phyloP scores from a whole-genome alignment of 2,797 vertebrate genomes.

The Natrix natrix region DNA sequence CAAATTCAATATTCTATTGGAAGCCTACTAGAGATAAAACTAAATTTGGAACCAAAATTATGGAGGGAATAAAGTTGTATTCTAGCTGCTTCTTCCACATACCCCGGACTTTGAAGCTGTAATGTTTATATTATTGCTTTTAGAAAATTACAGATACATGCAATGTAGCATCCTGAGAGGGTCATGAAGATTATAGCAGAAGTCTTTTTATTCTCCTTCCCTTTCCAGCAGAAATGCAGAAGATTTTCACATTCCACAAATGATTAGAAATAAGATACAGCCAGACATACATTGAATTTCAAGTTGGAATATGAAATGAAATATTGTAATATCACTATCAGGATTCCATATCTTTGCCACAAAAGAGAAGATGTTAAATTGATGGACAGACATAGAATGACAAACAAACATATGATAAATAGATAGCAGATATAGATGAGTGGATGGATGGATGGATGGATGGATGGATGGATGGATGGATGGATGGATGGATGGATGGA shows the following conservation, averaged over 20 bases:
- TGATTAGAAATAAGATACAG: neutral
- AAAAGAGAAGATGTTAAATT: neutral
- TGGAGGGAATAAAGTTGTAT: neutral
- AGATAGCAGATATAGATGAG: neutral
- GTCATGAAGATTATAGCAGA: neutral
- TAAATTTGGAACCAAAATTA: neutral
- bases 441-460: neutral
- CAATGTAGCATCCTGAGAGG: neutral
- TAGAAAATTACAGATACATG: neutral
- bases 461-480: too few species aligned
- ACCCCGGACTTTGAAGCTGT: neutral
- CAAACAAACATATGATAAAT: neutral
- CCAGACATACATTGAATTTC: neutral
- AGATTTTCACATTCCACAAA: neutral
- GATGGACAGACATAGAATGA: neutral
- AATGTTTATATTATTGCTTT: neutral
- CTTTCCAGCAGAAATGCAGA: neutral
- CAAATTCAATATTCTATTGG: slow-evolving; percentile 46
- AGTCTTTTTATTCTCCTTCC: neutral
- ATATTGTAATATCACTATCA: neutral
- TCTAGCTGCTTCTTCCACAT: neutral
- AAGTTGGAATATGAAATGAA: neutral
- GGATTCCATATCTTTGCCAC: neutral
- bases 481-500: neutral
- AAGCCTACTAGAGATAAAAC: slow-evolving; percentile 3